These are phyloP conservation scores for Macrobrachium rosenbergii DNA, from an alignment of 1,140 invertebrate species.

Conservation along the genomic window DNA sequence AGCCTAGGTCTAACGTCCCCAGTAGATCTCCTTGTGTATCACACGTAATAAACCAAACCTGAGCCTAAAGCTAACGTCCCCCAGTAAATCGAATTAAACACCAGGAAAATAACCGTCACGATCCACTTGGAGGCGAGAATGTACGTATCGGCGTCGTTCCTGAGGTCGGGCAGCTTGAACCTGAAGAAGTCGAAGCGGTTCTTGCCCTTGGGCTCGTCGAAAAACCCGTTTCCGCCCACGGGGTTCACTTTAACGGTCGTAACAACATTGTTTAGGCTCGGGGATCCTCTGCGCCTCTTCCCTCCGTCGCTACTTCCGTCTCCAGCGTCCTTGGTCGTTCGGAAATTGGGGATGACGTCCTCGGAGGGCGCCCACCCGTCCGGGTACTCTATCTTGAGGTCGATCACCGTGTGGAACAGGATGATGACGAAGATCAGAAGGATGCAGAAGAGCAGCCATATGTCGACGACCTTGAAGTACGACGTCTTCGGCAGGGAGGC, in stretches of 20 bases:
- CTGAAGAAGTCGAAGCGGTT: not conserved
- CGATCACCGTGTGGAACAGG: constrained; percentile 51
- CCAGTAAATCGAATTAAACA: constrained; percentile 53
- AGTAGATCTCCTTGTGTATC: not conserved
- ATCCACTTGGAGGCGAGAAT: constrained; percentile 8
- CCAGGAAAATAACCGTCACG: constrained; percentile 10
- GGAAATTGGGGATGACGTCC: not conserved
- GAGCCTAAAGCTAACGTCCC: constrained; percentile 31
- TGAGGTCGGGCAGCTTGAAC: not conserved
- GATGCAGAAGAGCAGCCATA: constrained; percentile 62
- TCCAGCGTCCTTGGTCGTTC: too few species aligned
- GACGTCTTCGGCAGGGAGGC: constrained; percentile 58
- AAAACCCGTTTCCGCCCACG: too few species aligned
- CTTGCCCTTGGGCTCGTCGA: not conserved
- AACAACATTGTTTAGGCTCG: too few species aligned
- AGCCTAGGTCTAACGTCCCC: not conserved
- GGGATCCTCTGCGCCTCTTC: too few species aligned
- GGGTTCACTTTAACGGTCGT: too few species aligned
- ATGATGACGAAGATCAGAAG: constrained; percentile 58
- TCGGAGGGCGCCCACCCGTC: not conserved
- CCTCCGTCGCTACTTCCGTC: not conserved
- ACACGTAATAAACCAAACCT: constrained; percentile 40
- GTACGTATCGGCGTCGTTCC: constrained; percentile 1
- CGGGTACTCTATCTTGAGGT: constrained; percentile 39
- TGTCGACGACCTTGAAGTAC: constrained; percentile 61